phyloP scores from a whole-genome alignment of 2,888 invertebrate genomes.

The Synanthedon myopaeformis region DNA sequence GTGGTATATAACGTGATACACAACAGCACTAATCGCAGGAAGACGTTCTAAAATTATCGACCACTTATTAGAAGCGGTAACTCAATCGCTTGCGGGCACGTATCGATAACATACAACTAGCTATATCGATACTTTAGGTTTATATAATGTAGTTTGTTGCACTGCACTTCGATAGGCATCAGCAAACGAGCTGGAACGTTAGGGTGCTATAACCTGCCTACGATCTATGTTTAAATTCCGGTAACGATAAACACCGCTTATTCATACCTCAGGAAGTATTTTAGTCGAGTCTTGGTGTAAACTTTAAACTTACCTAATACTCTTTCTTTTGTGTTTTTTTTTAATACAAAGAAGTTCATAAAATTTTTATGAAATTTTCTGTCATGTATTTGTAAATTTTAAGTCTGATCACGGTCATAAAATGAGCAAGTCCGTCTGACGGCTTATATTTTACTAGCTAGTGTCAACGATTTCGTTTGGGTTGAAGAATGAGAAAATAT shows the following conservation, averaged over 20 bases:
- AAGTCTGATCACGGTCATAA: too few relatives aligned
- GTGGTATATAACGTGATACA: background rate
- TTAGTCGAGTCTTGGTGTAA: background rate
- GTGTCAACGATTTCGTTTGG: too few relatives aligned
- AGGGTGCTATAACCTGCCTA: background rate
- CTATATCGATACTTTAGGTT: constrained; percentile 11
- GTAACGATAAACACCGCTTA: background rate
- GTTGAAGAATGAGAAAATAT: too few relatives aligned
- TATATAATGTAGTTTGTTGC: constrained; percentile 1
- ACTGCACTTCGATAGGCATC: constrained; percentile 20
- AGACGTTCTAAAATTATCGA: constrained; percentile 44
- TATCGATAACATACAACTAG: constrained; percentile 20
- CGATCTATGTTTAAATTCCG: background rate
- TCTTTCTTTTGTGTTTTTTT: background rate
- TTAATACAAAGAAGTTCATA: too few relatives aligned
- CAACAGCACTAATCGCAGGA: constrained; percentile 11
- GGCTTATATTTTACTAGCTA: too few relatives aligned
- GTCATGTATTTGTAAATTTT: too few relatives aligned
- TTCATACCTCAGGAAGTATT: background rate
- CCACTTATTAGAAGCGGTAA: constrained; percentile 28
- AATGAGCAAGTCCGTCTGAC: too few relatives aligned
- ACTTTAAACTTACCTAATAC: background rate
- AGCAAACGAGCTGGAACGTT: constrained; percentile 14
- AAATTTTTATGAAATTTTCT: too few relatives aligned
- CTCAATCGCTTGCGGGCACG: constrained; percentile 36